Base-by-base conservation (phyloP, 2,888 invertebrate species). In the Phaonia tiefii region DNA sequence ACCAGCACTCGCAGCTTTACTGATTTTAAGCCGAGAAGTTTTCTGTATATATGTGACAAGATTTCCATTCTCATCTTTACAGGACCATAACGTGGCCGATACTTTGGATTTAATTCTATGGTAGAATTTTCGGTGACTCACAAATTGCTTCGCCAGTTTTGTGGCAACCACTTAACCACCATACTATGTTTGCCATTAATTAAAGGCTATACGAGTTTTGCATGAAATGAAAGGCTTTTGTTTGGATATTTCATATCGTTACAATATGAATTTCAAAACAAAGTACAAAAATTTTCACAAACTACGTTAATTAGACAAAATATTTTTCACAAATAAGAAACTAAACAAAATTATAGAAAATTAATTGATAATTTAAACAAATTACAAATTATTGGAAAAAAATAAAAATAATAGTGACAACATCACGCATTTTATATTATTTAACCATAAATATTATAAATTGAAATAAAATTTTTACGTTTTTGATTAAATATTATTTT, bases 261-360 rank as follows among this genome's bases (percentile, higher is more conserved):
- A 66, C 42, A 80, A 77, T 80, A 80, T 77, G 77, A 80, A 80
- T 80, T 80, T 80, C 77, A 80, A 80, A 80, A 71, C 80, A 80
- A 80, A 77, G 80, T 80, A 80, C 80, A 80, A 80, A 80, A 42
- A 42, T 42, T 54, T 54, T 42, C 69, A 58, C 49, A 74, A 79
- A 70, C 54, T 80, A 80, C 58, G 66, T 80, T 80, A 80, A 77
- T 80, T 80, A 80, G 80, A 74, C 37, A 70, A 80, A 80, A 71
- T 77, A 72, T 80, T 73, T 76, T 63, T 39, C 8, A 13, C 17
- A 60, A 75, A 75, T 75, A 75, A 39, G 39, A 37, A 44, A 25
- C 13, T 25, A n/a, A 13, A 44, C 37, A 31, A 63, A 42, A 63
- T 22, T 63, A 8, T 60, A 71, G 37, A 71, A 71, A 60, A 63